Evolutionary conservation across 1,140 invertebrate genomes (phyloP).

Genomic region (Melipona quadrifasciata): DNA sequence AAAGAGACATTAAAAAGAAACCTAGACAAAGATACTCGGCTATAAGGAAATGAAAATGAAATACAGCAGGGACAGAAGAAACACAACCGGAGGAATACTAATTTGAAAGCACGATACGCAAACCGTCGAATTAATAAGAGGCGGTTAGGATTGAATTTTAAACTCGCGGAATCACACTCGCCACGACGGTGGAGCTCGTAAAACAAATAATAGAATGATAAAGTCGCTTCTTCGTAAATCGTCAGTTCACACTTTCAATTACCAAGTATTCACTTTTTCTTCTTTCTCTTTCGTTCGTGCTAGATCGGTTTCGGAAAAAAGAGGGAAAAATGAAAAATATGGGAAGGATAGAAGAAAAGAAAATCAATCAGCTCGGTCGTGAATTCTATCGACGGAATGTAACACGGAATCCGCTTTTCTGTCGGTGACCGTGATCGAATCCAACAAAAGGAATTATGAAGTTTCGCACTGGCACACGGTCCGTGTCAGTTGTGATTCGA

Average conservation of each 20-base stretch:
- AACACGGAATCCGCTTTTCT: slow-evolving; percentile 52
- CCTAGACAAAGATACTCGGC: neutral
- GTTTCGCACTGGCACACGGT: slow-evolving; percentile 1
- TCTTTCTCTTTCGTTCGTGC: neutral
- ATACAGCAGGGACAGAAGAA: too few species aligned
- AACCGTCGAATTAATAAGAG: slow-evolving; percentile 43
- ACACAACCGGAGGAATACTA: neutral
- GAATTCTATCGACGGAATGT: slow-evolving; percentile 26
- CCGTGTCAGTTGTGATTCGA: neutral
- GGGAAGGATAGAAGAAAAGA: slow-evolving; percentile 3
- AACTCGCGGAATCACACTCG: slow-evolving; percentile 37
- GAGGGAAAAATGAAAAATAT: slow-evolving; percentile 18
- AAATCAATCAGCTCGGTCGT: slow-evolving; percentile 3
- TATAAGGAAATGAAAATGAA: neutral
- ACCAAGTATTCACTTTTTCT: slow-evolving; percentile 23
- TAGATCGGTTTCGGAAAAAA: slow-evolving; percentile 25
- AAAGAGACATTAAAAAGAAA: neutral
- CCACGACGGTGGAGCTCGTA: slow-evolving; percentile 63
- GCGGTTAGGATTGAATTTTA: slow-evolving; percentile 11
- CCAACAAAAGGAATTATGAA: slow-evolving; percentile 39
- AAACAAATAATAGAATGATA: slow-evolving; percentile 78
- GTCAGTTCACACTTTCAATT: slow-evolving; percentile 44
- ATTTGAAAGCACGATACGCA: slow-evolving; percentile 23
- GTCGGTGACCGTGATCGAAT: slow-evolving; percentile 30
- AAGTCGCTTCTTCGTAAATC: slow-evolving; percentile 67